Base-by-base conservation (phyloP, 2,888 invertebrate species). In the Polietes domitor region DNA sequence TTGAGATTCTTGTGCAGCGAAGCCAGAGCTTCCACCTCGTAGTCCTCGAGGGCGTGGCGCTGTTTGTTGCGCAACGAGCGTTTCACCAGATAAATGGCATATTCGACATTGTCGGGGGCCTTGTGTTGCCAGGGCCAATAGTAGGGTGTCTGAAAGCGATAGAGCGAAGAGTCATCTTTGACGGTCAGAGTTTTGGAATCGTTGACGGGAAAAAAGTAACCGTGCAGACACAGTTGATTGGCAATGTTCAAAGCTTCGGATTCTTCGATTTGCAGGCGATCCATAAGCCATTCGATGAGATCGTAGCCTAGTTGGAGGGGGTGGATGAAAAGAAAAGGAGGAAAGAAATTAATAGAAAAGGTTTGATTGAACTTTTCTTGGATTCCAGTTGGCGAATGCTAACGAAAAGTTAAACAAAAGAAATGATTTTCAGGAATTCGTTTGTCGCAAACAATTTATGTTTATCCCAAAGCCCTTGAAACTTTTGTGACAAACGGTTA, bases 121-220 rank as follows among this genome's bases (percentile, higher is more conserved):
- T 95, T 94, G 88, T 96, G 96, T 92, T 97, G 97, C 94, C 98
- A 98, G 86, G 99, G 98, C 99, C 99, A 99, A 93, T 98, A 99
- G 93, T 98, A 98, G 84, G 99, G 98, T 92, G 98, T 98, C 95
- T 99, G 99, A 94, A 97, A 97, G 93, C 99, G 96, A 94, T 99
- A 99, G 88, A 99, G 95, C 89, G 98, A 98, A 92, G 97, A 97
- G 93, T 99, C 99, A 93, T 99, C 99, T 93, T 98, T 98, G 89
- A 99, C 97, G 86, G 95, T 94, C 89, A 98, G 94, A 92, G 96
- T 96, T 94, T 98, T 98, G 89, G 96, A 96, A 93, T 98, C 98
- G 93, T 97, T 97, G 90, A 99, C 97, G 88, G 99, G 99, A 94
- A 99, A 99, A 94, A 98, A 97, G 94, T 99, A 99, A 90, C 99